Conservation (phyloP, 2,113 vertebrate genomes). For the Oreotragus oreotragus region DNA sequence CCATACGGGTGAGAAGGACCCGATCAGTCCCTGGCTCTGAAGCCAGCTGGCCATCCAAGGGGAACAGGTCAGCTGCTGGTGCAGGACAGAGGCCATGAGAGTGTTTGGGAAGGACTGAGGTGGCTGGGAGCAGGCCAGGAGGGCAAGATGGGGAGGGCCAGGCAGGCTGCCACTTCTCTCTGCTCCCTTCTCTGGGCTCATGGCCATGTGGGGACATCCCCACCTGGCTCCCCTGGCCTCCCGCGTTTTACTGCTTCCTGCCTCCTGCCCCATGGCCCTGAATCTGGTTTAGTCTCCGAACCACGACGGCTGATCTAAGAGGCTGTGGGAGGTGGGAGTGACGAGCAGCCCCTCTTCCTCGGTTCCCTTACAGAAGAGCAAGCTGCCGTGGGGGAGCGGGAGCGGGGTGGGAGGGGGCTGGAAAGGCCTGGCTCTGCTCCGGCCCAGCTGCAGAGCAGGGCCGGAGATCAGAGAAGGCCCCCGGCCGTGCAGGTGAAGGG, state of each 20-base stretch:
- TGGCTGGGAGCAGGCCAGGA: not conserved
- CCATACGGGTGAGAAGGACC: not conserved
- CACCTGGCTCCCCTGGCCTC: not conserved
- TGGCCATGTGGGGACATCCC: not conserved
- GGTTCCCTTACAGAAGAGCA: not conserved
- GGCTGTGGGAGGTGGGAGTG: not conserved
- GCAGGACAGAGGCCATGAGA: not conserved
- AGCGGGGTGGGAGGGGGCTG: not conserved
- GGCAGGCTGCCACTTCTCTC: not conserved
- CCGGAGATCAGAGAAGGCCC: slow-evolving; percentile 74
- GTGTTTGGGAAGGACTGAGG: not conserved
- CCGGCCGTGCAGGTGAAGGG: slow-evolving; percentile 57
- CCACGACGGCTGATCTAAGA: not conserved
- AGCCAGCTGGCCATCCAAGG: not conserved
- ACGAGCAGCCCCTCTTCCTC: not conserved
- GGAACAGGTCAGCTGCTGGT: not conserved
- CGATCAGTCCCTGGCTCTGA: not conserved
- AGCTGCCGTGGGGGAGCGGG: not conserved
- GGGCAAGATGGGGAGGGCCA: not conserved
- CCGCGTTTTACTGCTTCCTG: not conserved
- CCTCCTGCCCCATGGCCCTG: not conserved
- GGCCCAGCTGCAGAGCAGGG: slow-evolving; percentile 71
- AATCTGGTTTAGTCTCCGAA: not conserved
- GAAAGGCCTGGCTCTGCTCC: slow-evolving; percentile 63
- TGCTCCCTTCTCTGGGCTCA: not conserved